Percentiles rank a stretch among this genome's conserved stretches.
These are phyloP conservation scores for Philaenus spumarius DNA, from an alignment of 1,140 invertebrate genomes.

Conservation along the genomic window DNA sequence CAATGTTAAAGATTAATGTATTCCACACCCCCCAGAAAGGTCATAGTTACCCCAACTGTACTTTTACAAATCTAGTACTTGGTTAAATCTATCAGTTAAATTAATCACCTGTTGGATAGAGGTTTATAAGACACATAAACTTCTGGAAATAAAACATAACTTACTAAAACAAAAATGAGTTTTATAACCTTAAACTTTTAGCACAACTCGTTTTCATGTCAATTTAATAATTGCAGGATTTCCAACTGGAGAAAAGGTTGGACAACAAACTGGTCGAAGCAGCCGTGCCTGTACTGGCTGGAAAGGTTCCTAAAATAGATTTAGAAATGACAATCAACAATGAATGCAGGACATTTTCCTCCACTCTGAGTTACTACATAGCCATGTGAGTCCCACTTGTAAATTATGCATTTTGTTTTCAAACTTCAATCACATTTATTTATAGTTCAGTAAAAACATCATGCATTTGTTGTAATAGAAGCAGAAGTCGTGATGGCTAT, in stretches of 20 bases:
- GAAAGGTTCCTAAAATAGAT: conserved; percentile 54
- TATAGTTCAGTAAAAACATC: too few species aligned
- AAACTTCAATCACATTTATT: too few species aligned
- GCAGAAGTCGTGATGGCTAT: too few species aligned
- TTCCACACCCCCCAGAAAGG: too few species aligned
- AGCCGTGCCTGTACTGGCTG: conserved; percentile 66
- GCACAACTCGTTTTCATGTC: conserved; percentile 7
- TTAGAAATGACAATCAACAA: conserved; percentile 83
- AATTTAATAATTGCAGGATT: conserved; percentile 74
- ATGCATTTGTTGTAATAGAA: too few species aligned
- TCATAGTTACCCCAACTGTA: too few species aligned
- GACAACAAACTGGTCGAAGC: conserved; percentile 80
- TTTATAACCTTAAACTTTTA: too few species aligned
- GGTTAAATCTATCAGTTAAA: background rate
- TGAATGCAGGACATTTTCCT: conserved; percentile 85
- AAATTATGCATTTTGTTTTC: conserved; percentile 7
- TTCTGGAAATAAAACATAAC: background rate
- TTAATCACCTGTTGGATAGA: background rate
- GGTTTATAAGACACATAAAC: background rate
- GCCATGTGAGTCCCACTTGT: conserved; percentile 61
- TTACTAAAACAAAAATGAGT: too few species aligned
- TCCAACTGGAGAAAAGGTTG: conserved; percentile 81
- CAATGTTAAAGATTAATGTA: too few species aligned
- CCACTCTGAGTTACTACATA: conserved; percentile 91
- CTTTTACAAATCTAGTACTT: too few species aligned